Conservation (phyloP, 2,113 vertebrate genomes). For the Zosterops lateralis region DNA sequence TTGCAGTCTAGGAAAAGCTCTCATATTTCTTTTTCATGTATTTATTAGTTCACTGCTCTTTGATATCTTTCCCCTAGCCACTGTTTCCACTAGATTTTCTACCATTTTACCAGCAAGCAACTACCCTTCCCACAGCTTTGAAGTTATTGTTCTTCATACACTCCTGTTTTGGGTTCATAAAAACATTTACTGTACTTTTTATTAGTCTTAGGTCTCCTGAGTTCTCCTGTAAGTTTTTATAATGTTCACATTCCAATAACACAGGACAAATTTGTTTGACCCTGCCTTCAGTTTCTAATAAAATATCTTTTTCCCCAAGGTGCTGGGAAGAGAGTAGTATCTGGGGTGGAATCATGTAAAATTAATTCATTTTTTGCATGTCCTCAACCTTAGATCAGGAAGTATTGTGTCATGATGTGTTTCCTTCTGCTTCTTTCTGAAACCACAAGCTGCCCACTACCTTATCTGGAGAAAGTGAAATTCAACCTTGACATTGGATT, state of each 20-base stretch:
- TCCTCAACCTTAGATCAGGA: background rate
- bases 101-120: background rate
- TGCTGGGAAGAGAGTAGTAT: background rate
- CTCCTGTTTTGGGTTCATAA: background rate
- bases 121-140: background rate
- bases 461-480: background rate
- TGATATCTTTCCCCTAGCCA: conserved; percentile 12
- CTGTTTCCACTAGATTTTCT: background rate
- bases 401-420: background rate
- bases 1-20: conserved; percentile 1
- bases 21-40: conserved; percentile 9
- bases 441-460: background rate
- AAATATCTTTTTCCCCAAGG: background rate
- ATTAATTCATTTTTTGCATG: background rate
- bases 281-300: background rate
- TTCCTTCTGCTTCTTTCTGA: background rate
- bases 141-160: background rate
- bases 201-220: conserved; percentile 23
- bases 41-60: conserved; percentile 29
- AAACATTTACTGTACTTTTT: background rate
- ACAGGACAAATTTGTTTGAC: background rate
- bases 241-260: background rate
- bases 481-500: background rate
- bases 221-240: background rate
- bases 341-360: background rate